phyloP scores from a whole-genome alignment of 2,888 invertebrate genomes.

The Formica aserva region DNA sequence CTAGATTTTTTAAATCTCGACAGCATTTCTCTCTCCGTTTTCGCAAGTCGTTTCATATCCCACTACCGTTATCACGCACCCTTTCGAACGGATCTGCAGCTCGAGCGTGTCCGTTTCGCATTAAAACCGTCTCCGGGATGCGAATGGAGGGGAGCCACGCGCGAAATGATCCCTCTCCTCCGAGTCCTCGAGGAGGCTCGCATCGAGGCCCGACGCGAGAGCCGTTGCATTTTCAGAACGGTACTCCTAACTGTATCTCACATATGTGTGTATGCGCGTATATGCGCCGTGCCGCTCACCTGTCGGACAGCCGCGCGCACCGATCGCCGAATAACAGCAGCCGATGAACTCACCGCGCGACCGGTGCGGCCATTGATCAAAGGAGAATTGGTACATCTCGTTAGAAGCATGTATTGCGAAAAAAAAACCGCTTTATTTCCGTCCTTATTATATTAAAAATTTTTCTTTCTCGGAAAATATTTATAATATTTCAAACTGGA shows the following conservation, averaged over 20 bases:
- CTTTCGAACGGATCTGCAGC: constrained; percentile 69
- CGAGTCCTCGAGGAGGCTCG: constrained; percentile 66
- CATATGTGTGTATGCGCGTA: constrained; percentile 61
- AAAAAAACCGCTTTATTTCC: neutral
- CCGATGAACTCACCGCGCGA: constrained; percentile 43
- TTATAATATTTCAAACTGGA: neutral
- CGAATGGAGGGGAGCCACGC: constrained; percentile 45
- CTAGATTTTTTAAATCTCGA: neutral
- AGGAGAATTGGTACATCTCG: constrained; percentile 17
- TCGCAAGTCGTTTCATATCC: constrained; percentile 4
- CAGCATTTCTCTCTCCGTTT: constrained; percentile 9
- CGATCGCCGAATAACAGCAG: constrained; percentile 67
- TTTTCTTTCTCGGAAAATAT: neutral
- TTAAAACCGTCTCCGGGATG: constrained; percentile 65
- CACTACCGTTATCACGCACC: constrained; percentile 71
- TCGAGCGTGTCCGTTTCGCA: constrained; percentile 65
- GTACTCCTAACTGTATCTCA: constrained; percentile 83
- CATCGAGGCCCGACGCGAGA: constrained; percentile 76
- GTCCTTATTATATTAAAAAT: neutral
- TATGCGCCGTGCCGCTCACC: constrained; percentile 68
- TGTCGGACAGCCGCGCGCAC: constrained; percentile 72
- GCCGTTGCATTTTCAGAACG: constrained; percentile 81
- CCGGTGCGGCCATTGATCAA: constrained; percentile 43
- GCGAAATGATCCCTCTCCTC: constrained; percentile 66
- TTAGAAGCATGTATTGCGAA: neutral